Percentiles rank a stretch among this genome's conserved stretches.
phyloP scores from a whole-genome alignment of 2,113 vertebrate species.

The Puntigrus tetrazona region DNA sequence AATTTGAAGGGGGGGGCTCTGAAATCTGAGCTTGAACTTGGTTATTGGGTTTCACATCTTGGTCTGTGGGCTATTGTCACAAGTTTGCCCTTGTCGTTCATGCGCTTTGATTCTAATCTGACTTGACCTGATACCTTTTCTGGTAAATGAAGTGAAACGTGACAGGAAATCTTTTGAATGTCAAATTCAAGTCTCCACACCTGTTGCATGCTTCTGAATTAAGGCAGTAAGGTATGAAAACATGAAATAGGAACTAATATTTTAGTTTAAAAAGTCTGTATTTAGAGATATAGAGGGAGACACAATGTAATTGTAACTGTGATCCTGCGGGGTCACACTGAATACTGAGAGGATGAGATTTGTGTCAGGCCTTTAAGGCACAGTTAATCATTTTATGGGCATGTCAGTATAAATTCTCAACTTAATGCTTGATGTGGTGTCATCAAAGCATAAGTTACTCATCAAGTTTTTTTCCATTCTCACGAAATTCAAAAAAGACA shows the following conservation, averaged over 20 bases:
- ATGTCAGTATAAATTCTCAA: slow-evolving; percentile 40
- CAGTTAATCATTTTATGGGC: slow-evolving; percentile 40
- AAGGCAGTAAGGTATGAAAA: slow-evolving; percentile 24
- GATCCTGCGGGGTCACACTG: slow-evolving; percentile 49
- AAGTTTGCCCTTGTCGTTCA: slow-evolving; percentile 32
- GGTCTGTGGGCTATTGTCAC: slow-evolving; percentile 35
- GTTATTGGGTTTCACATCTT: slow-evolving; percentile 53
- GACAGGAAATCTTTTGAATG: slow-evolving; percentile 15
- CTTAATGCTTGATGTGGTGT: slow-evolving; percentile 56
- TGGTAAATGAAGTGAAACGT: background rate
- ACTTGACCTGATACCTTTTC: slow-evolving; percentile 26
- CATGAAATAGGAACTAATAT: background rate
- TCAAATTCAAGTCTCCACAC: slow-evolving; percentile 57
- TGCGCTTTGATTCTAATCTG: slow-evolving; percentile 53
- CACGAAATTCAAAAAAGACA: background rate
- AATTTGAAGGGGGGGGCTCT: slow-evolving; percentile 4
- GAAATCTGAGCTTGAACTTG: slow-evolving; percentile 29
- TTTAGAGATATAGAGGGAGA: background rate
- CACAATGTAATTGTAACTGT: slow-evolving; percentile 32
- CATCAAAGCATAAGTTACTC: slow-evolving; percentile 56
- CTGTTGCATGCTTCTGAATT: slow-evolving; percentile 52
- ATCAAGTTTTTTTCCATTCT: background rate
- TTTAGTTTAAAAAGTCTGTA: slow-evolving; percentile 10
- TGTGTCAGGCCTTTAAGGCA: slow-evolving; percentile 47
- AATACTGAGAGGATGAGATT: slow-evolving; percentile 22